Base-by-base conservation (phyloP, 2,113 vertebrate genomes). In the Carassius auratus region DNA sequence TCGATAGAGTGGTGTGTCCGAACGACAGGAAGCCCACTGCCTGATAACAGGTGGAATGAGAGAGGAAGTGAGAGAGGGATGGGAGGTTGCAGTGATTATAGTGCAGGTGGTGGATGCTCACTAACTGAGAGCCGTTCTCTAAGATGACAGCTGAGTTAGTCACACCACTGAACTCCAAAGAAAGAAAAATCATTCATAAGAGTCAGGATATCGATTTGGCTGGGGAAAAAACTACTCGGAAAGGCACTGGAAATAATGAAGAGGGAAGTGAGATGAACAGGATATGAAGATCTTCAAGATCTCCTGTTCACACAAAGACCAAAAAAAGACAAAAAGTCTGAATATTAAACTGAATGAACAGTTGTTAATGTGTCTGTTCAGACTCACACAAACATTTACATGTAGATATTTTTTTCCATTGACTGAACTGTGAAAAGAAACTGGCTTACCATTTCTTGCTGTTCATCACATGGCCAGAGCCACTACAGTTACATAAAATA, bases 11-110 rank as follows among this genome's bases (percentile, higher is more conserved):
- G 77, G 76, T 1, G 64, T 84, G 84, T 77, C 81, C 57, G 85
- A 86, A 92, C 90, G 86, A 86, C 88, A 89, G 87, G 59, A 84
- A 64, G 83, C 87, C 89, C 87, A 83, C 74, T 73, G 86, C 71
- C 26, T 84, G 71, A 86, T 15, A 76, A 79, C 73, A 33, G 26
- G 59, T n/a, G 38, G 19, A 50, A 14, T 19, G 42, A 69, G 52
- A 48, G 17, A 74, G 33, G 79, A 86, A 80, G 87, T 69, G 89
- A 85, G 89, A 85, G 83, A 83, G 76, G 30, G 84, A 23, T 77
- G 55, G 36, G 64, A 38, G 48, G 30, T 62, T 69, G 55, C n/a
- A 77, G 73, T 45, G 9, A 64, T n/a, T 69, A 61, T 45, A 42
- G 48, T 57, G 33, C 84, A 85, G 62, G 62, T 85, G 59, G 76